Evolutionary conservation across 2,797 vertebrate genomes (phyloP).

Genomic region (Poecilia wingei): DNA sequence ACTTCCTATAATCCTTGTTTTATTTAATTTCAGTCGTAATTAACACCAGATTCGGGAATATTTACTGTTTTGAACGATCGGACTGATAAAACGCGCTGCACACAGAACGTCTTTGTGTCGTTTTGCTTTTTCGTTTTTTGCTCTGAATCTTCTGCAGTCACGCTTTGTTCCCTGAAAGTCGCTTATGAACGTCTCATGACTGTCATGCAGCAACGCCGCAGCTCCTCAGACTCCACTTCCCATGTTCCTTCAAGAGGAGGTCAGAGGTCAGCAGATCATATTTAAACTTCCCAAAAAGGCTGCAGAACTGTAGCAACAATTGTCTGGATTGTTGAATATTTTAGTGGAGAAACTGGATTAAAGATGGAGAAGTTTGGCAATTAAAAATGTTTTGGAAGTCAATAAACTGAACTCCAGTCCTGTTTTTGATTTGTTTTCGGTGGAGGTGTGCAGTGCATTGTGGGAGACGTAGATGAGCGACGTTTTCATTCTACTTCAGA

Average conservation of each 20-base stretch:
- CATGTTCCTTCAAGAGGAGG: background rate
- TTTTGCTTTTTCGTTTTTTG: background rate
- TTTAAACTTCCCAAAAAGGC: too few relatives aligned
- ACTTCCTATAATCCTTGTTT: background rate
- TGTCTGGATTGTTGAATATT: background rate
- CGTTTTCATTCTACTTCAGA: too few relatives aligned
- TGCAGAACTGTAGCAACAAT: background rate
- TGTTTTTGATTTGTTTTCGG: background rate
- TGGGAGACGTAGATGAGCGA: background rate
- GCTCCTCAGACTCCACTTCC: slow-evolving; percentile 5
- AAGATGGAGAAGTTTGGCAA: background rate
- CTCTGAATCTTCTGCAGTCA: slow-evolving; percentile 3
- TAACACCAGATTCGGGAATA: background rate
- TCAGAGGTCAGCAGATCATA: background rate
- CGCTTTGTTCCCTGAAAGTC: background rate
- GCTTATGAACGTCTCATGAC: slow-evolving; percentile 23
- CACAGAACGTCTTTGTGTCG: background rate
- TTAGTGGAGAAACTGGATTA: background rate
- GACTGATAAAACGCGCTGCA: background rate
- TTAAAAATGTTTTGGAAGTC: background rate
- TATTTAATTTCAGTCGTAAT: background rate
- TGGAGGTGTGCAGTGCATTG: slow-evolving; percentile 9
- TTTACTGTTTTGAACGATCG: background rate
- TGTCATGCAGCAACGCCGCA: background rate
- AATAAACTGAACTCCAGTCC: background rate